Percentiles rank a stretch among this genome's conserved stretches.
Conservation (phyloP, 2,888 invertebrate genomes). For the Phortica magna region DNA sequence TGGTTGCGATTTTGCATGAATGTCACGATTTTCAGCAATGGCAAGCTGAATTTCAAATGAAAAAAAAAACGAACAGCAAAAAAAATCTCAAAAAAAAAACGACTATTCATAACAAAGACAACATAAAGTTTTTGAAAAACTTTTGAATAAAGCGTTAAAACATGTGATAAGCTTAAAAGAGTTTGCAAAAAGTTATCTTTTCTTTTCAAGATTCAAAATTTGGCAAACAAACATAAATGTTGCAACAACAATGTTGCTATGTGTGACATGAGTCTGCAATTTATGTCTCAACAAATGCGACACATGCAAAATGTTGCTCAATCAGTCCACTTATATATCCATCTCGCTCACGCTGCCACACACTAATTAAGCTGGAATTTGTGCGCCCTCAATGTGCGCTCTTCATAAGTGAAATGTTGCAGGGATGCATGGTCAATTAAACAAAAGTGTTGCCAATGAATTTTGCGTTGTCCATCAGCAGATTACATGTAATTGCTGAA, state of each 20-base stretch:
- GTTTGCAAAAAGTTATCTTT: background rate
- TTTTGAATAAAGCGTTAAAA: conserved; percentile 56
- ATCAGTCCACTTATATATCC: no score
- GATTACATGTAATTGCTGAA: conserved; percentile 2
- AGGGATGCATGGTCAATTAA: no score
- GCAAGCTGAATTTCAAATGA: conserved; percentile 45
- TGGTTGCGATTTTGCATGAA: conserved; percentile 60
- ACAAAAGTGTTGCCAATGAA: background rate
- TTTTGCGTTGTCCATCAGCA: no score
- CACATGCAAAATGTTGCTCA: no score
- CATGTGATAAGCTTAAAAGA: conserved; percentile 59
- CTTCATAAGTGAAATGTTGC: no score
- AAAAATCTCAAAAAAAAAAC: conserved; percentile 41
- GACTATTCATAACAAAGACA: conserved; percentile 38
- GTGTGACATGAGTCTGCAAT: background rate
- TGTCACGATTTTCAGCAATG: conserved; percentile 60
- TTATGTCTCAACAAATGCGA: conserved; percentile 33
- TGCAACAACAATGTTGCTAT: conserved; percentile 7
- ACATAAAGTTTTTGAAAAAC: background rate
- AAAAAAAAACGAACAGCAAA: conserved; percentile 29
- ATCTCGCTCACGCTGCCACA: no score
- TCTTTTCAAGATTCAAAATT: conserved; percentile 39
- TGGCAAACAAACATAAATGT: background rate
- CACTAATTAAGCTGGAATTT: no score
- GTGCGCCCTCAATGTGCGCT: no score